Evolutionary conservation across 2,888 invertebrate species (phyloP), one percentile per base, ranked within the genome.

Genomic region (Spisula subtruncata): DNA sequence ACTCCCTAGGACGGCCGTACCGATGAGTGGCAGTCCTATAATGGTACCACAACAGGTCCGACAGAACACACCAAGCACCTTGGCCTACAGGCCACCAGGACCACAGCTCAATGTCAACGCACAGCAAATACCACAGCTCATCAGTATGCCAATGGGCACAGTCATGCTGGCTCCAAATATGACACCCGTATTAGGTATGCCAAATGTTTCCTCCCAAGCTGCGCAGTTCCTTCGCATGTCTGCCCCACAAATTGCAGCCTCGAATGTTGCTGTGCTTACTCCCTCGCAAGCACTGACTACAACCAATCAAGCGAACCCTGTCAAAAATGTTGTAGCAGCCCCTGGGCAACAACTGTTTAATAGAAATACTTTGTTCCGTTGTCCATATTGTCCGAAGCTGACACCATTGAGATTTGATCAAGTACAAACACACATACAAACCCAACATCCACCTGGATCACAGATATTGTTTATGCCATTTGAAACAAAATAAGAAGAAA

Each of bases 351-450:
- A 83, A 81, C n/a, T 84, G 0, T 83, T 89, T 56, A 90, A 80
- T 32, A 81, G 84, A 14, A 87, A 87, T 51, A 81, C 81, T 56
- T 86, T 88, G 41, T 93, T 93, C 35, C 93, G 92, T 88, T 94
- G 94, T 89, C 94, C 94, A 2, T 94, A 94, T 85, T 93, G 94
- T 88, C 92, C 94, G 0, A 88, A 90, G 66, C 71, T 93, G 14
- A 89, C 92, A 8, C 92, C 93, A 25, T 82, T 94, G 18, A 87
- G 81, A 16, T 89, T 92, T 56, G 91, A 86, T 29, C 94, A 95
- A 80, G 95, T 95, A 32, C 92, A 94, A 56, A 93, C 93, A 25
- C 95, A 95, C 86, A 95, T 95, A 80, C 93, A 94, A 71, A 91
- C 92, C n/a, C 85, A 89, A n/a, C 95, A 95, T 81, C 95, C 94